phyloP scores from a whole-genome alignment of 2,797 vertebrate species.

The Perodicticus potto region DNA sequence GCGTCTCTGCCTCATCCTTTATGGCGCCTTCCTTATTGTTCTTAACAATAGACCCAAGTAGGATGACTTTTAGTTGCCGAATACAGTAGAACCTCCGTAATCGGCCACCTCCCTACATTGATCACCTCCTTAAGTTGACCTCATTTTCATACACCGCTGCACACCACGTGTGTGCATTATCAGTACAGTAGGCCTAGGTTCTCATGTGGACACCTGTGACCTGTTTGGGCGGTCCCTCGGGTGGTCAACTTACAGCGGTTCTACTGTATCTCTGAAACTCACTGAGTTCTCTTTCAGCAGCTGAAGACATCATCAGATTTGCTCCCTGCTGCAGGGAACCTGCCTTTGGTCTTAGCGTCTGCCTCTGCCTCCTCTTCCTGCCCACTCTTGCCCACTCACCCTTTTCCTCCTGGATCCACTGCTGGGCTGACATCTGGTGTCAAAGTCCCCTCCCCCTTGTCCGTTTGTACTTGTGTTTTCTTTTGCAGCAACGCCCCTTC shows the following conservation, averaged over 20 bases:
- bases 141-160: no score
- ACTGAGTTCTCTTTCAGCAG: not conserved
- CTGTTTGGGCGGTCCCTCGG: no score
- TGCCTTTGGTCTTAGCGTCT: not conserved
- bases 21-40: accelerated
- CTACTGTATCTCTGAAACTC: not conserved
- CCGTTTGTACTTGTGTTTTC: not conserved
- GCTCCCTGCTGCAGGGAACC: not conserved
- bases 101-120: no score
- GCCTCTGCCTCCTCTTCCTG: not conserved
- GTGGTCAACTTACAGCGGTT: no score
- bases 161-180: no score
- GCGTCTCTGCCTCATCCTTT: not conserved
- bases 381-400: not conserved
- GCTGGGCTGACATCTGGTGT: not conserved
- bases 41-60: not conserved
- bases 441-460: not conserved
- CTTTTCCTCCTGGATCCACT: not conserved
- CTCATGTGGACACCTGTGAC: no score
- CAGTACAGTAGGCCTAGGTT: no score
- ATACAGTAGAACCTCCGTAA: no score
- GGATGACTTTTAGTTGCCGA: not conserved
- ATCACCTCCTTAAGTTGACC: no score
- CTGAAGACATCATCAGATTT: not conserved
- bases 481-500: accelerated